phyloP scores from a whole-genome alignment of 2,888 invertebrate species.

The Brenthis ino region DNA sequence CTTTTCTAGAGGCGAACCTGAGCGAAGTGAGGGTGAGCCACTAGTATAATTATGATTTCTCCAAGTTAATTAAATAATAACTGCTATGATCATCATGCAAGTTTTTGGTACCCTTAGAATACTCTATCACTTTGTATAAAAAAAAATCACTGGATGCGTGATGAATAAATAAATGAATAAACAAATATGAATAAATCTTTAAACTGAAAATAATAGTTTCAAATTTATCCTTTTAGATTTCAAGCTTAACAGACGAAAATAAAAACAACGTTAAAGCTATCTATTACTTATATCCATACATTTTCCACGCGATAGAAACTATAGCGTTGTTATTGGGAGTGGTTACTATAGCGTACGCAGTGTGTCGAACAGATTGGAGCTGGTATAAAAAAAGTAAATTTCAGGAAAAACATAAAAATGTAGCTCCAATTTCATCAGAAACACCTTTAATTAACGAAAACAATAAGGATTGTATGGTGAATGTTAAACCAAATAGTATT shows the following conservation, averaged over 20 bases:
- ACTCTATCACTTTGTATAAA: too few species aligned
- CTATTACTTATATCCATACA: slow-evolving; percentile 50
- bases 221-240: slow-evolving; percentile 50
- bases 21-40: too few species aligned
- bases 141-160: background rate
- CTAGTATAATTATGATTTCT: too few species aligned
- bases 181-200: background rate
- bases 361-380: slow-evolving; percentile 40
- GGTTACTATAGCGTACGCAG: slow-evolving; percentile 44
- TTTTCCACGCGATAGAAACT: slow-evolving; percentile 46
- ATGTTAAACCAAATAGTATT: too few species aligned
- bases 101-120: too few species aligned
- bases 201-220: background rate
- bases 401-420: slow-evolving; percentile 1
- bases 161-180: background rate
- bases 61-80: too few species aligned
- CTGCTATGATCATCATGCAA: too few species aligned
- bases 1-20: too few species aligned
- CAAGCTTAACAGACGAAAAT: slow-evolving; percentile 50
- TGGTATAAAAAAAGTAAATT: slow-evolving; percentile 37
- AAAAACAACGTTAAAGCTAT: slow-evolving; percentile 49
- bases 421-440: background rate
- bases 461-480: too few species aligned
- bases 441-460: background rate
- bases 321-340: slow-evolving; percentile 44